Conservation (phyloP, 2,797 vertebrate genomes). For the Natrix natrix region DNA sequence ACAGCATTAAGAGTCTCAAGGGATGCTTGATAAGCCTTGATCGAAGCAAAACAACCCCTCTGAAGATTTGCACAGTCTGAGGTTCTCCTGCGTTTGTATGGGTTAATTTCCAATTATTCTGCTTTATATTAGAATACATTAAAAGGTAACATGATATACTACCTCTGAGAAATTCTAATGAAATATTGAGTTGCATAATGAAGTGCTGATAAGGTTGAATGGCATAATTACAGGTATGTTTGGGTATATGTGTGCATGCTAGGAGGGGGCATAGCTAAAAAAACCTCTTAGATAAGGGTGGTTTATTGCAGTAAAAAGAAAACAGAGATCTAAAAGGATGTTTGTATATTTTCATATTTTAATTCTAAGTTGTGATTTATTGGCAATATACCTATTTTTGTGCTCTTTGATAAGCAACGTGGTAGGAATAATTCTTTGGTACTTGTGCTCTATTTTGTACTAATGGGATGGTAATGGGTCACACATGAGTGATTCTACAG, state of each 20-base stretch:
- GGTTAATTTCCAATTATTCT: slow-evolving; percentile 4
- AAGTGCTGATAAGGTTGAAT: slow-evolving; percentile 1
- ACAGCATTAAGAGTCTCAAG: not conserved
- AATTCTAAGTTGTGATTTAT: not conserved
- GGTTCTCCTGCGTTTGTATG: not conserved
- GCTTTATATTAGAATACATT: not conserved
- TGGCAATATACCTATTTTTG: slow-evolving; percentile 55
- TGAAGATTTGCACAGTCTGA: not conserved
- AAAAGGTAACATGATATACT: not conserved
- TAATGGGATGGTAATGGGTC: slow-evolving; percentile 66
- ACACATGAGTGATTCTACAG: slow-evolving; percentile 63
- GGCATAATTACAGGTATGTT: slow-evolving; percentile 45
- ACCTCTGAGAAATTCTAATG: slow-evolving; percentile 11
- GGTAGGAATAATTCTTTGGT: slow-evolving; percentile 61
- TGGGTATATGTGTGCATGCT: not conserved
- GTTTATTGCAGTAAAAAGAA: not conserved
- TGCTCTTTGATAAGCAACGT: slow-evolving; percentile 59
- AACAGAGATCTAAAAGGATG: slow-evolving; percentile 41
- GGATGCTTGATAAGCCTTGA: not conserved
- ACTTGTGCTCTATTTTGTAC: slow-evolving; percentile 60
- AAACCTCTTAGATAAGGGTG: not conserved
- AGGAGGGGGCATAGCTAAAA: slow-evolving; percentile 33
- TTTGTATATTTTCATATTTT: not conserved
- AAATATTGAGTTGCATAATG: not conserved
- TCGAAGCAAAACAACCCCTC: not conserved